Percentiles rank a stretch among this genome's conserved stretches.
Evolutionary conservation across 2,113 vertebrate genomes (phyloP).

Genomic region (Recurvirostra avosetta): DNA sequence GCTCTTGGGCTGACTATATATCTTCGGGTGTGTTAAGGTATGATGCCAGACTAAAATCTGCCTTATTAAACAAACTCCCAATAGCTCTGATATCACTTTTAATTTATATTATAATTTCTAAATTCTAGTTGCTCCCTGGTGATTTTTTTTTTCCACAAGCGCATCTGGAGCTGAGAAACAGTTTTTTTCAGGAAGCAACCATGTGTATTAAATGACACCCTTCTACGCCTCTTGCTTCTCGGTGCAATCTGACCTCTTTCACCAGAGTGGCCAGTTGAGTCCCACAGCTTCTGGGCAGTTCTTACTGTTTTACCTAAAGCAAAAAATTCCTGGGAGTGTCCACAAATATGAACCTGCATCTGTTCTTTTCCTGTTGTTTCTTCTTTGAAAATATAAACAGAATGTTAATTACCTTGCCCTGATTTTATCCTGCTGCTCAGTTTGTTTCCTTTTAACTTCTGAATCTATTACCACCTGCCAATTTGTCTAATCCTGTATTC

Average conservation of each 20-base stretch:
- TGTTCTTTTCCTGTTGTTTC: constrained; percentile 63
- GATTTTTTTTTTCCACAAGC: not conserved
- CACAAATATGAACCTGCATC: constrained; percentile 38
- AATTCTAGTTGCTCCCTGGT: constrained; percentile 14
- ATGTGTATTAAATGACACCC: not conserved
- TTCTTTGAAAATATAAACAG: constrained; percentile 63
- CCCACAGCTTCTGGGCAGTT: not conserved
- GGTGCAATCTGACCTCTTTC: not conserved
- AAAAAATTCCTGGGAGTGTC: constrained; percentile 54
- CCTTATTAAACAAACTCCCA: constrained; percentile 53
- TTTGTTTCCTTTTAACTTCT: constrained; percentile 65
- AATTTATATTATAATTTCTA: constrained; percentile 67
- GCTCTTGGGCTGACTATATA: constrained; percentile 19
- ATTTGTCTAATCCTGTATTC: constrained; percentile 62
- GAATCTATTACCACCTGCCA: constrained; percentile 62
- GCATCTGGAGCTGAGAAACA: constrained; percentile 19
- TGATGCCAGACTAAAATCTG: constrained; percentile 45
- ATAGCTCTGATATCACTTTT: constrained; percentile 58
- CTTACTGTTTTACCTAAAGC: constrained; percentile 31
- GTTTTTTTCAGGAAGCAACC: not conserved
- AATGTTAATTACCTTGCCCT: constrained; percentile 64
- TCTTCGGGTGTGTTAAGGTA: constrained; percentile 24
- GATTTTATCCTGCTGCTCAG: constrained; percentile 59
- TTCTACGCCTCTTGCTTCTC: not conserved
- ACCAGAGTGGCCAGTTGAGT: not conserved